Evolutionary conservation across 1,140 invertebrate genomes (phyloP), one percentile per base, ranked within the genome.

Genomic region (Drosophila truncata): DNA sequence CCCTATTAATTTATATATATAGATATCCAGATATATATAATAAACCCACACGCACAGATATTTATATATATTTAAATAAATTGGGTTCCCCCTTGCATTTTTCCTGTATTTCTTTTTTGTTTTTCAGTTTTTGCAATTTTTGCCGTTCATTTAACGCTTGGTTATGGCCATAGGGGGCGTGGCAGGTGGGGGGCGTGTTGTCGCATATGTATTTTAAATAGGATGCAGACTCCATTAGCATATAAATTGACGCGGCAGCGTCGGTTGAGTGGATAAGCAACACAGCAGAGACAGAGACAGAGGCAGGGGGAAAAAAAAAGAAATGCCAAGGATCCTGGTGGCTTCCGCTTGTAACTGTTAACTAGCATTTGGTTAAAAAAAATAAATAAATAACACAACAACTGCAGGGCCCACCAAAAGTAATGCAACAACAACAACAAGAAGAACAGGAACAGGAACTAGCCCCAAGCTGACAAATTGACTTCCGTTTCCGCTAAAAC

Each of bases 21-120:
- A 67, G 49, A 77, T 64, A 57, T 47, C 46, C 41, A 62, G 49
- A 65, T 52, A 59, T 16, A 49, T 4, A 25, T 25, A 46, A 25
- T 13, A 3, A 46, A 4, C 4, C 4, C 35, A 37, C 2, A 61
- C 31, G 35, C 55, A 60, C 58, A 33, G 58, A 46, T 58, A 47
- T 86, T 82, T 76, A 77, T 86, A 73, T 80, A 72, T 79, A 79
- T 87, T 87, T 86, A 82, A 86, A 87, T 87, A 86, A 87, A 87
- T 85, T 82, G 82, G 47, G 49, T 69, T 86, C 42, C 67, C 52
- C 58, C 33, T 58, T 8, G 27, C 59, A 23, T 4, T 52, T 49
- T 46, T 64, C 42, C 42, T 35, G 1, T 18, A 25, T 41, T 59
- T 35, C 65, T 25, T 39, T 66, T 9, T 4, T n/a, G n/a, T n/a